Percentiles rank a stretch among this genome's conserved stretches.
Evolutionary conservation across 2,113 vertebrate genomes (phyloP).

Genomic region (Pseudolaguvia tuberculata): DNA sequence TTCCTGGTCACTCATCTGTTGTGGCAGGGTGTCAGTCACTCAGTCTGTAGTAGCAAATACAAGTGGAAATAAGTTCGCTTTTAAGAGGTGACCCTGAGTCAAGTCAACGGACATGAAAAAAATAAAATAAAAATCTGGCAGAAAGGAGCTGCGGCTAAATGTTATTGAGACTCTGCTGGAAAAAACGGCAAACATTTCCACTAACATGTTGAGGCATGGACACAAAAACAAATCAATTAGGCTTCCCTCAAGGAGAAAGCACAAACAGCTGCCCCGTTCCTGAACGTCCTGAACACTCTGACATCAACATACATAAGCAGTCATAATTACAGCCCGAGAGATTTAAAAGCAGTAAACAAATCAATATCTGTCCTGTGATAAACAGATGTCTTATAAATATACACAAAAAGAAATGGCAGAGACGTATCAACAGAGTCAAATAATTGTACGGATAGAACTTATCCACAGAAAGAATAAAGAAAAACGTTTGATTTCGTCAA

Average conservation of each 20-base stretch:
- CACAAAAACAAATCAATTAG: background rate
- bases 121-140: background rate
- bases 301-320: background rate
- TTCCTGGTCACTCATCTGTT: slow-evolving; percentile 7
- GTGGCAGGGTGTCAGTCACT: background rate
- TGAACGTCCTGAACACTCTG: background rate
- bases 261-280: slow-evolving; percentile 14
- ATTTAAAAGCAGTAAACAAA: slow-evolving; percentile 3
- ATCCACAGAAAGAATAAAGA: background rate
- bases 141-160: background rate
- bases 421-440: background rate
- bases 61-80: background rate
- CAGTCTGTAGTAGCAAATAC: background rate
- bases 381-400: background rate
- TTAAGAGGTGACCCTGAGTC: background rate
- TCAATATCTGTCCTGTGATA: background rate
- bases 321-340: background rate
- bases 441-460: background rate
- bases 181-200: slow-evolving; percentile 1
- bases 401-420: background rate
- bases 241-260: slow-evolving; percentile 4
- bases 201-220: background rate
- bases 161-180: background rate
- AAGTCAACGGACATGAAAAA: background rate
- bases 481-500: too few species aligned